phyloP scores from a whole-genome alignment of 2,113 vertebrate genomes.

The Chauna torquata region DNA sequence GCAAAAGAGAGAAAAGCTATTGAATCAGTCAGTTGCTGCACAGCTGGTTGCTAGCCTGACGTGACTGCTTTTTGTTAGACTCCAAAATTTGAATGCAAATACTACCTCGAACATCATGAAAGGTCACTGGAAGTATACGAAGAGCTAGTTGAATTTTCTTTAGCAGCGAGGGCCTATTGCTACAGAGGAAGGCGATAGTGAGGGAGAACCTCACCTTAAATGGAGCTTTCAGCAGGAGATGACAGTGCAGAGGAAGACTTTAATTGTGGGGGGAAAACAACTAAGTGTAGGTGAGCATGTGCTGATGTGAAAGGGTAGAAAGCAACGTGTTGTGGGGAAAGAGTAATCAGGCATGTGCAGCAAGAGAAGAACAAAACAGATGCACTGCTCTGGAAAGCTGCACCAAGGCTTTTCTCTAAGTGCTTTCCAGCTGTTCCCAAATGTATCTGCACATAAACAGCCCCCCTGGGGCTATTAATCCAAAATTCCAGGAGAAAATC shows the following conservation, averaged over 20 bases:
- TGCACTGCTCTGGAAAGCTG: neutral
- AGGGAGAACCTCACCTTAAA: neutral
- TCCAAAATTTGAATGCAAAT: neutral
- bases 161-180: neutral
- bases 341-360: neutral
- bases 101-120: neutral
- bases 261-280: neutral
- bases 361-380: neutral
- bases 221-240: neutral
- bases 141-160: neutral
- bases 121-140: neutral
- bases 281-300: neutral
- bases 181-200: neutral
- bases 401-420: neutral
- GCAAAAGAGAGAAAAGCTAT: neutral
- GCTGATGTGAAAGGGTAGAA: neutral
- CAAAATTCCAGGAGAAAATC: constrained; percentile 44
- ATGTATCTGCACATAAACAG: neutral
- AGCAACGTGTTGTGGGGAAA: neutral
- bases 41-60: neutral
- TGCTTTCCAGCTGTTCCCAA: constrained; percentile 43
- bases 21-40: neutral
- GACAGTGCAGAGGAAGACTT: neutral
- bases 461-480: constrained; percentile 8
- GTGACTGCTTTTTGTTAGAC: neutral